Percentiles rank a stretch among this genome's conserved stretches.
Conservation (phyloP, 1,140 invertebrate species). For the Bombus sylvicola region DNA sequence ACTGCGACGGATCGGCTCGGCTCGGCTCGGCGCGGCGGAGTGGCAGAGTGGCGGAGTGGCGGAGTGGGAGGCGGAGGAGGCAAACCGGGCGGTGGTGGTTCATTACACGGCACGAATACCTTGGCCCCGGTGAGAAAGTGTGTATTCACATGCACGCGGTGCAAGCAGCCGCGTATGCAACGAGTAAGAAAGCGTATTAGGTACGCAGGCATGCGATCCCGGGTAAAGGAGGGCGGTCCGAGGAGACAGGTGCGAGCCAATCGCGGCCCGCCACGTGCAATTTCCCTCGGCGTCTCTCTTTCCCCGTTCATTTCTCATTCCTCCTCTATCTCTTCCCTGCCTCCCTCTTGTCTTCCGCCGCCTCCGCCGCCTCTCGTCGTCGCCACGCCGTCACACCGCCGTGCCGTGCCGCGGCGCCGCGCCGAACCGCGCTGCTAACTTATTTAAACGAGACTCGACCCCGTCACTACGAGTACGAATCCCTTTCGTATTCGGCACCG, state of each 20-base stretch:
- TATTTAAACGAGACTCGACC: slow-evolving; percentile 70
- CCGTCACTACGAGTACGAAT: slow-evolving; percentile 67
- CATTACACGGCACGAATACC: slow-evolving; percentile 68
- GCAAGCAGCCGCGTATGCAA: slow-evolving; percentile 65
- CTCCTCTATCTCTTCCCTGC: slow-evolving; percentile 32
- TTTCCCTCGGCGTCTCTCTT: slow-evolving; percentile 71
- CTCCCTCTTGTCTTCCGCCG: slow-evolving; percentile 48
- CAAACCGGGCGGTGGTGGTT: slow-evolving; percentile 57
- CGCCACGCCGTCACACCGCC: slow-evolving; percentile 35
- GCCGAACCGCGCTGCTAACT: slow-evolving; percentile 64
- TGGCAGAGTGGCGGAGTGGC: neutral
- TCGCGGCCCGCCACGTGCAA: slow-evolving; percentile 77
- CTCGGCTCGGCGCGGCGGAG: neutral
- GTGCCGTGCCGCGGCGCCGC: slow-evolving; percentile 19
- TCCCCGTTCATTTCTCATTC: slow-evolving; percentile 45
- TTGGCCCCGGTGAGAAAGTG: slow-evolving; percentile 57
- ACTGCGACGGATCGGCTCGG: slow-evolving; percentile 33
- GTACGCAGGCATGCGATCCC: slow-evolving; percentile 70
- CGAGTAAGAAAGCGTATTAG: slow-evolving; percentile 69
- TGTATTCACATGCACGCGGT: slow-evolving; percentile 62
- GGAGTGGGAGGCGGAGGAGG: slow-evolving; percentile 50
- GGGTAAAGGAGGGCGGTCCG: slow-evolving; percentile 77
- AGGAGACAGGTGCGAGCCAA: slow-evolving; percentile 80
- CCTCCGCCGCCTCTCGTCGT: slow-evolving; percentile 50
- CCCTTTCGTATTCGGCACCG: slow-evolving; percentile 62